phyloP scores from a whole-genome alignment of 2,888 invertebrate genomes.

The Caenorhabditis imperialis region DNA sequence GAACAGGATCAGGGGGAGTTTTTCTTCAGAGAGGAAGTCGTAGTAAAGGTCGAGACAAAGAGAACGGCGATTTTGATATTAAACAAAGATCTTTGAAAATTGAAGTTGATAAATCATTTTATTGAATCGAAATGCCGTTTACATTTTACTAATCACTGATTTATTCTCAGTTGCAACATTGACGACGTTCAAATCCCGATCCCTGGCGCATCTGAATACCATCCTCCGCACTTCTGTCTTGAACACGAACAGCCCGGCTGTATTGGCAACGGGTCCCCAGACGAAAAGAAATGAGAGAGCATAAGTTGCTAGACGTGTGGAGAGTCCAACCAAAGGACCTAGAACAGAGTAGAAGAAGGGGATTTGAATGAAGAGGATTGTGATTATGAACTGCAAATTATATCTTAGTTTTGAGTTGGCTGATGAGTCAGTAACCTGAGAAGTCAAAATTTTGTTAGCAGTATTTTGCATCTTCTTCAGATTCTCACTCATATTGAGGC shows the following conservation, averaged over 20 bases:
- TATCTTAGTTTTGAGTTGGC: not conserved
- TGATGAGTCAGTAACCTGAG: conserved; percentile 6
- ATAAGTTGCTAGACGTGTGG: conserved; percentile 24
- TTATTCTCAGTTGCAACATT: conserved; percentile 15
- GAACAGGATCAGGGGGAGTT: too few species aligned
- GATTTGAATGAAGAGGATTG: conserved; percentile 30
- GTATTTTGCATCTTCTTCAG: conserved; percentile 22
- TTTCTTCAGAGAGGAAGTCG: too few species aligned
- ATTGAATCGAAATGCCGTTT: too few species aligned
- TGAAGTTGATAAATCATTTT: too few species aligned
- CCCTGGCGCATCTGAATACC: conserved; percentile 12
- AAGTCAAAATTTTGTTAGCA: conserved; percentile 9
- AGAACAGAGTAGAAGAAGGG: conserved; percentile 37
- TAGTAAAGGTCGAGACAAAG: too few species aligned
- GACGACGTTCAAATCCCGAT: conserved; percentile 17
- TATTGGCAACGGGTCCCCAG: conserved; percentile 43
- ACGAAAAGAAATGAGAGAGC: conserved; percentile 29
- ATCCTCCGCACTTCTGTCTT: conserved; percentile 15
- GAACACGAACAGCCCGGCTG: conserved; percentile 8
- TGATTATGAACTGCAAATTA: conserved; percentile 25
- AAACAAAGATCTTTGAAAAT: conserved; percentile 3
- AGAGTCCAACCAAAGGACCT: conserved; percentile 20
- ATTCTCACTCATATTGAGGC: conserved; percentile 25
- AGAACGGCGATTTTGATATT: too few species aligned
- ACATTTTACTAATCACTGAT: conserved; percentile 22